Percentiles rank a stretch among this genome's conserved stretches.
phyloP scores from a whole-genome alignment of 2,888 invertebrate genomes.

The Nudaria mundana region DNA sequence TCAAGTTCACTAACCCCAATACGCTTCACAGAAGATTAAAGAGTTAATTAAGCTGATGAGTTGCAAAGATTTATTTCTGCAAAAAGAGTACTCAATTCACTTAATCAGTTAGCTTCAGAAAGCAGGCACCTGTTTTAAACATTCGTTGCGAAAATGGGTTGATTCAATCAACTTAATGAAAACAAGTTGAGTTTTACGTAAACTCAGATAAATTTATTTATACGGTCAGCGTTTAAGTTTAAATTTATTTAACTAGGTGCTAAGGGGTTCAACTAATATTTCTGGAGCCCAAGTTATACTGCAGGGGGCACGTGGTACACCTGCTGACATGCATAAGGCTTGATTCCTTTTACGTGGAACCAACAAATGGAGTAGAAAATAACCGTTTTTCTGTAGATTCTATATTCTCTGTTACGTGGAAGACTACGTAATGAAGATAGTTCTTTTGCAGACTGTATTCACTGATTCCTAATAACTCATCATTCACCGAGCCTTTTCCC shows the following conservation, averaged over 20 bases:
- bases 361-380: too few relatives aligned
- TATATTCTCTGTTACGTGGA: too few relatives aligned
- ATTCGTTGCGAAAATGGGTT: conserved; percentile 44
- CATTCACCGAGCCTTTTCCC: too few relatives aligned
- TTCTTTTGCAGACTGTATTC: too few relatives aligned
- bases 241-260: background rate
- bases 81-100: conserved; percentile 23
- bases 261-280: background rate
- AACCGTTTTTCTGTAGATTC: too few relatives aligned
- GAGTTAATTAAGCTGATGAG: conserved; percentile 20
- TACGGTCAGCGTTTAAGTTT: background rate
- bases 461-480: too few relatives aligned
- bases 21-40: conserved; percentile 6
- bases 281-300: too few relatives aligned
- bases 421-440: too few relatives aligned
- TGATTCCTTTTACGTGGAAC: too few relatives aligned
- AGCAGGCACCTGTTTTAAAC: conserved; percentile 41
- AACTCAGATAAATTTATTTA: background rate
- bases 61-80: conserved; percentile 21
- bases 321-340: too few relatives aligned
- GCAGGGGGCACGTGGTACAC: too few relatives aligned
- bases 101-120: conserved; percentile 30
- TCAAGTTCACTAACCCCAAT: conserved; percentile 6
- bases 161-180: conserved; percentile 54
- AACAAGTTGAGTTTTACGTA: conserved; percentile 40